Evolutionary conservation across 2,888 invertebrate genomes (phyloP), one percentile per base, ranked within the genome.

Genomic region (Drosophila neotestacea): DNA sequence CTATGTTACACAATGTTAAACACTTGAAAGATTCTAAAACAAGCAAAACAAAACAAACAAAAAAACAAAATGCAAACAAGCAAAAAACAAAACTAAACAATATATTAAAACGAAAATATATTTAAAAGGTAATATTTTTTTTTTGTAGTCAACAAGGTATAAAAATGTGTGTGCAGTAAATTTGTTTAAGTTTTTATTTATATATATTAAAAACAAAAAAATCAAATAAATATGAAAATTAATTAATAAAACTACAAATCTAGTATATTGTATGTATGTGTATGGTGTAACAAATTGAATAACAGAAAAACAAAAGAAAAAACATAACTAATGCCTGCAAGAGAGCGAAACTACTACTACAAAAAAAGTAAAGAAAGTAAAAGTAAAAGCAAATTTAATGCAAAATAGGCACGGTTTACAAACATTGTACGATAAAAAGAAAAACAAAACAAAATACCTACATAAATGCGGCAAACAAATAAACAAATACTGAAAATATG

Each of bases 161-260:
- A 74, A 76, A 75, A 82, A 89, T 76, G 76, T 74, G 77, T 81
- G 83, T 86, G 85, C 85, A 77, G 77, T 83, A 83, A 86, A 90
- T 80, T 73, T 86, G 77, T 90, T 89, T 90, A 84, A 84, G 89
- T 90, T 86, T 77, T 89, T 91, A 90, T 90, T 86, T 91, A 91
- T 89, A 86, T 66, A 76, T 78, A 83, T 77, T 65, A 70, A 79
- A 85, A 67, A 63, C 39, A 77, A 60, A 70, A 73, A 75, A 64
- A 76, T 71, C 56, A 56, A 66, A 75, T 73, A 82, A 81, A 76
- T 74, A 74, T 64, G 60, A 70, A 81, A 65, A 64, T 47, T 71
- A 60, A 68, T 77, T 73, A 70, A 66, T 74, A 72, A 67, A 81
- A 73, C 70, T 68, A 76, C 13, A 64, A 68, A 55, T 65, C 47